These are phyloP conservation scores for Hylaea fasciaria DNA, from an alignment of 2,888 invertebrate species.

Conservation along the genomic window DNA sequence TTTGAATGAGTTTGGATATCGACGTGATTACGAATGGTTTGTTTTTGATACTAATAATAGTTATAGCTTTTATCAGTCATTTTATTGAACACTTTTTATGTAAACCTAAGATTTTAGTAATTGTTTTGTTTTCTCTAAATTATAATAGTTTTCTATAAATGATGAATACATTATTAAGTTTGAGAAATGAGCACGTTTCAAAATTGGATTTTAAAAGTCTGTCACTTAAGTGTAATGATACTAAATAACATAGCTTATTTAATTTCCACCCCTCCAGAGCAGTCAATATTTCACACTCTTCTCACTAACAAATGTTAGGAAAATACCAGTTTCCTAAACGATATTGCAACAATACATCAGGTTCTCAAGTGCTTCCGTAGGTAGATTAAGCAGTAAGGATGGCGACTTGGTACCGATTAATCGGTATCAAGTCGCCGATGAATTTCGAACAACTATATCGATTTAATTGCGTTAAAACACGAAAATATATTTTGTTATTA, in stretches of 20 bases:
- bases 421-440: too few relatives aligned
- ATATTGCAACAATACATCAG: conserved; percentile 46
- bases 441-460: background rate
- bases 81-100: background rate
- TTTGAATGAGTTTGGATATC: conserved; percentile 1
- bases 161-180: too few relatives aligned
- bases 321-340: conserved; percentile 33
- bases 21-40: background rate
- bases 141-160: too few relatives aligned
- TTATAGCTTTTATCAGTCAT: background rate
- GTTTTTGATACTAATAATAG: background rate
- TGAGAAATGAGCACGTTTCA: too few relatives aligned
- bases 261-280: conserved; percentile 7
- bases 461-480: background rate
- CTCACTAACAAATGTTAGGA: conserved; percentile 23
- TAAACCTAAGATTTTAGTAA: background rate
- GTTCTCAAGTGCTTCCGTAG: conserved; percentile 45
- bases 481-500: too few relatives aligned
- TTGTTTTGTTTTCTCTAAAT: background rate
- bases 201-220: too few relatives aligned
- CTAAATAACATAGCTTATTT: background rate
- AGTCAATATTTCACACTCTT: conserved; percentile 28
- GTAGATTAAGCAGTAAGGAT: conserved; percentile 47
- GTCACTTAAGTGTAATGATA: too few relatives aligned
- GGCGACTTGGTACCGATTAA: conserved; percentile 1